Conservation (phyloP, 64 coral and sea anemone species). For the Dendronephthya gigantea region DNA sequence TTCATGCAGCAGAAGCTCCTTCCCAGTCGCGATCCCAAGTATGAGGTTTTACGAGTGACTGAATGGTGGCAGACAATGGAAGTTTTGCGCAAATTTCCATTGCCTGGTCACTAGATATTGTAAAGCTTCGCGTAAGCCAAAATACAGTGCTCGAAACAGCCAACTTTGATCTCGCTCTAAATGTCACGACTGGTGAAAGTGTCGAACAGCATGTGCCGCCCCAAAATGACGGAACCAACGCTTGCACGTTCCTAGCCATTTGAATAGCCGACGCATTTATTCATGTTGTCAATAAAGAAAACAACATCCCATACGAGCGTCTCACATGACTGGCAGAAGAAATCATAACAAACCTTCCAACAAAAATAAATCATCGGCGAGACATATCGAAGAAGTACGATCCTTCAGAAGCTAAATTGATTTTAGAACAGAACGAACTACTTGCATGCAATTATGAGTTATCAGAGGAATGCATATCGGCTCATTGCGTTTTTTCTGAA, state of each 20-base stretch:
- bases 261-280: not conserved
- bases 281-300: not conserved
- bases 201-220: not conserved
- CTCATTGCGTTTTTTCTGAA: not conserved
- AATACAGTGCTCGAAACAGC: not conserved
- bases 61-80: not conserved
- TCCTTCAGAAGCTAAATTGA: not conserved
- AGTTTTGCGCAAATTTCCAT: not conserved
- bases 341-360: not conserved
- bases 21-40: not conserved
- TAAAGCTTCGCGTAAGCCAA: not conserved
- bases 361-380: slow-evolving; percentile 2
- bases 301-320: not conserved
- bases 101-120: not conserved
- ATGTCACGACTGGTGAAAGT: not conserved
- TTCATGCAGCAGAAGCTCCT: not conserved
- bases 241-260: not conserved
- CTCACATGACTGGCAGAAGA: not conserved
- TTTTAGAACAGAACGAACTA: not conserved
- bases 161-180: not conserved
- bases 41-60: not conserved
- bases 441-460: not conserved
- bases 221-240: no score
- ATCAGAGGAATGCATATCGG: not conserved
- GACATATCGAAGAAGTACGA: not conserved